Evolutionary conservation across 2,888 invertebrate species (phyloP).

Genomic region (Abrostola tripartita): DNA sequence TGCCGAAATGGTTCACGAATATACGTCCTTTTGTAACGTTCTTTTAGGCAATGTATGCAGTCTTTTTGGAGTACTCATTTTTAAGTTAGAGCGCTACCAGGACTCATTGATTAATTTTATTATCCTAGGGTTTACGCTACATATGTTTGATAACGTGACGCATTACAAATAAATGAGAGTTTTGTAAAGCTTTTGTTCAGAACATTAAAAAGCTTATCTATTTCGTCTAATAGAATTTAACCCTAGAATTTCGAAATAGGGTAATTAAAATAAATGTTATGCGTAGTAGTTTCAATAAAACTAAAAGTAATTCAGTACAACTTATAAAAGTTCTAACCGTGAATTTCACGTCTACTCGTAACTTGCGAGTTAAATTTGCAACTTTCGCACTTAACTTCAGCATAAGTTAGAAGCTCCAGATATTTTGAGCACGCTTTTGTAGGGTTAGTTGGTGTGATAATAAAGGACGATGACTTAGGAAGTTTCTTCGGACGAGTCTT

Average conservation of each 20-base stretch:
- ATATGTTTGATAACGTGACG: too few relatives aligned
- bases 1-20: conserved; percentile 21
- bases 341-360: conserved; percentile 37
- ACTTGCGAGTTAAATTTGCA: conserved; percentile 45
- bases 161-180: too few relatives aligned
- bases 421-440: conserved; percentile 50
- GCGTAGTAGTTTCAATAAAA: conserved; percentile 40
- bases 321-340: conserved; percentile 44
- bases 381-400: conserved; percentile 54
- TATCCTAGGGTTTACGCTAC: too few relatives aligned
- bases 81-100: too few relatives aligned
- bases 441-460: conserved; percentile 46
- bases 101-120: too few relatives aligned
- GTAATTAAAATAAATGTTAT: conserved; percentile 23
- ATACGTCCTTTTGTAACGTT: neutral
- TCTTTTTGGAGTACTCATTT: too few relatives aligned
- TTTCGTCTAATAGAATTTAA: too few relatives aligned
- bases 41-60: too few relatives aligned
- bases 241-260: conserved; percentile 7
- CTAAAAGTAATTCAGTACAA: conserved; percentile 34
- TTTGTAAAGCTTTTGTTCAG: too few relatives aligned
- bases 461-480: conserved; percentile 39
- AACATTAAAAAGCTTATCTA: too few relatives aligned
- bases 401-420: conserved; percentile 51
- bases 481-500: conserved; percentile 9